A percentile compares a stretch with the other conserved stretches of the same genome.
Evolutionary conservation across 1,140 invertebrate species (phyloP).

Genomic region (Laodelphax striatellus): DNA sequence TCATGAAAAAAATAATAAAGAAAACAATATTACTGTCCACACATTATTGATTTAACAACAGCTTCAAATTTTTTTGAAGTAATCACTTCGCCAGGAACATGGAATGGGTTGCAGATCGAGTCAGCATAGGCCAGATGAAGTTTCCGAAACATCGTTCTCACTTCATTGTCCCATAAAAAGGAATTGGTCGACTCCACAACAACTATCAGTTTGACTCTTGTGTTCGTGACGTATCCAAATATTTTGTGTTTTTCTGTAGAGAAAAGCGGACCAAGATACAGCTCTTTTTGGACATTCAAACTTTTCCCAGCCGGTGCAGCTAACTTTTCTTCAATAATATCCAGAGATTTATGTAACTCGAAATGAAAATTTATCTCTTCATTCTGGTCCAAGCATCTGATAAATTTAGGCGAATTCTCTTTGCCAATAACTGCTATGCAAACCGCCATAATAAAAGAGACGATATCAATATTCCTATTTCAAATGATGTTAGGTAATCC

Average conservation of each 20-base stretch:
- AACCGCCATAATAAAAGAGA: slow-evolving; percentile 73
- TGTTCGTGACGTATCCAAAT: slow-evolving; percentile 97
- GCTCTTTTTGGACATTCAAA: slow-evolving; percentile 59
- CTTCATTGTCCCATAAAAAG: slow-evolving; percentile 84
- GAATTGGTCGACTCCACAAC: slow-evolving; percentile 85
- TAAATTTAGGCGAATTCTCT: slow-evolving; percentile 90
- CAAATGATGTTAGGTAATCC: too few species aligned
- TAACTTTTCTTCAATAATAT: slow-evolving; percentile 88
- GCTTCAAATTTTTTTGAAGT: slow-evolving; percentile 42
- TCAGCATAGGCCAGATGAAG: slow-evolving; percentile 85
- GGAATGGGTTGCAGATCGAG: slow-evolving; percentile 90
- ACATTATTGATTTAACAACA: slow-evolving; percentile 20
- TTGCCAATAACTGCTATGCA: slow-evolving; percentile 88
- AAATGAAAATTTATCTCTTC: slow-evolving; percentile 81
- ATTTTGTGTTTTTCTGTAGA: slow-evolving; percentile 96
- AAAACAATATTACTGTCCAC: slow-evolving; percentile 3
- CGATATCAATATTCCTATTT: too few species aligned
- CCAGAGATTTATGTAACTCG: slow-evolving; percentile 84
- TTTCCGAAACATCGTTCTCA: slow-evolving; percentile 80
- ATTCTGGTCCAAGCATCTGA: slow-evolving; percentile 58
- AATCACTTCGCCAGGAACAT: slow-evolving; percentile 75
- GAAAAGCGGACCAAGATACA: slow-evolving; percentile 84
- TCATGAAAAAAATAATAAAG: too few species aligned
- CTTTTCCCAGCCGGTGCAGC: slow-evolving; percentile 48
- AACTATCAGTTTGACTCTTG: slow-evolving; percentile 89